Base-by-base conservation (phyloP, 2,797 vertebrate species). In the Darevskia nairensis region DNA sequence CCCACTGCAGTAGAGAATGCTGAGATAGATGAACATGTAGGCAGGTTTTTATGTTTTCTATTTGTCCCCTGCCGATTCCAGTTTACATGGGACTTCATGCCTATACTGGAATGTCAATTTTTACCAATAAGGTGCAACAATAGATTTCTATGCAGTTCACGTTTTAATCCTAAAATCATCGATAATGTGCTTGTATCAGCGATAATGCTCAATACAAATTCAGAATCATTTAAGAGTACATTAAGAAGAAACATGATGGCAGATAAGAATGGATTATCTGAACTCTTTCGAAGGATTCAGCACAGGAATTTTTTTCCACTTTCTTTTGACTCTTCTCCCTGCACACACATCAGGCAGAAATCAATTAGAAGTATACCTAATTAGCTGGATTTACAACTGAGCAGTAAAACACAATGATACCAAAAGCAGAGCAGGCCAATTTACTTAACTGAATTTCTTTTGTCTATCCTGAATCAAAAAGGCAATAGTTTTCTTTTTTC, bases 51-150 rank as follows among this genome's bases (percentile, higher is more conserved):
- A 17, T 59, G 29, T 29, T 83, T 74, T 72, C 86, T 27, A 82
- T 93, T 87, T 68, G 32, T 87, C n/a, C 87, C 86, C 88, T 91
- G 86, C 86, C 89, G 86, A 82, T 93, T 92, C 87, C 90, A 92
- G 87, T 86, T 92, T 88, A 91, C 71, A 92, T 39, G 87, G 32
- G 85, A 87, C n/a, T 88, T 41, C 82, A 80, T 41, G 39, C 39
- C 39, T 41, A 41, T 41, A 50, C 50, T 50, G 68, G 4, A 88
- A 69, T 85, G 71, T 44, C 7, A 86, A 78, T 76, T 88, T 92
- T 86, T 3, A 55, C 25, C 82, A 72, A 5, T 91, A 76, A 91
- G 89, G 17, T 76, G 25, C 25, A 89, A 64, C 44, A 21, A 46
- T 50, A 46, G 84, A 35, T 91, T 44, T 92, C 41, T 91, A 94